Conservation (phyloP, 2,888 invertebrate genomes). For the Patella caerulea region DNA sequence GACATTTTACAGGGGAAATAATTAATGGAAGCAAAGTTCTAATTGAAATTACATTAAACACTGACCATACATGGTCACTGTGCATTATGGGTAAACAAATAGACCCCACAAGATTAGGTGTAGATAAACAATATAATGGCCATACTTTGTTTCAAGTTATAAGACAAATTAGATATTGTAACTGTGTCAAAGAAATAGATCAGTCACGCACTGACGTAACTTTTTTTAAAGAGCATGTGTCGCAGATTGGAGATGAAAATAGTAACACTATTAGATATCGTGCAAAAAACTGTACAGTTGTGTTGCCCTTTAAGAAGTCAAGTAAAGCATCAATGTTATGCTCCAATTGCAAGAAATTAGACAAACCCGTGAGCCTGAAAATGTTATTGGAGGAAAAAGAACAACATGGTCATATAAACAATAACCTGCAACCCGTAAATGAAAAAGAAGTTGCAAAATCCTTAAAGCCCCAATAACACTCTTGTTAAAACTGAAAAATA, state of each 20-base stretch:
- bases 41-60: conserved; percentile 13
- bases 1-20: conserved; percentile 16
- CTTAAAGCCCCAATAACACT: too few relatives aligned
- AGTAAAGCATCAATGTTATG: too few relatives aligned
- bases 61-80: not conserved
- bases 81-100: not conserved
- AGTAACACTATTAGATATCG: not conserved
- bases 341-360: too few relatives aligned
- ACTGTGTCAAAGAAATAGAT: not conserved
- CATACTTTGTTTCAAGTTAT: too few relatives aligned
- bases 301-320: not conserved
- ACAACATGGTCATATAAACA: too few relatives aligned
- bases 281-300: not conserved
- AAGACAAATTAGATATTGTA: too few relatives aligned
- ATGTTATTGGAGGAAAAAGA: too few relatives aligned
- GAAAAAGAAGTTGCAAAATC: not conserved
- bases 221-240: not conserved
- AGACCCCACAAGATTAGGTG: too few relatives aligned
- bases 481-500: too few relatives aligned
- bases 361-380: too few relatives aligned
- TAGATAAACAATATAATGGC: too few relatives aligned
- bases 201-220: not conserved
- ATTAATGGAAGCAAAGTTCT: conserved; percentile 16
- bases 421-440: not conserved
- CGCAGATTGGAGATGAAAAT: not conserved